Evolutionary conservation across 2,888 invertebrate genomes (phyloP), one percentile per base, ranked within the genome.

Genomic region (Apamea crenata): DNA sequence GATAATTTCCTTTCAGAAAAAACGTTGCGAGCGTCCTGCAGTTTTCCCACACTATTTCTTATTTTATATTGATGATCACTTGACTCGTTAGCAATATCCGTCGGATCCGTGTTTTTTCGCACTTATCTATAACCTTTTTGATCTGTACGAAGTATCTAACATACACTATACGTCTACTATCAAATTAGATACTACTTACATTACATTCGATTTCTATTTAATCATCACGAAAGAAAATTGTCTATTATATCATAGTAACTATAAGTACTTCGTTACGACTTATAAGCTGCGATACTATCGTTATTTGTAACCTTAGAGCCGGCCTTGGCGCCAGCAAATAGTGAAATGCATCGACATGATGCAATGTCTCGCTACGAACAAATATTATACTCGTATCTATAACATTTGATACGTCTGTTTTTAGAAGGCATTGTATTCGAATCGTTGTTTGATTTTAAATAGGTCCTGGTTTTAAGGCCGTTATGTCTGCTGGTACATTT

Each of bases 301-400:
- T 88, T 88, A 90, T 91, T 92, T 91, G 90, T 92, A 93, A 93
- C 95, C 95, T 95, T 94, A 93, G 88, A 80, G 75, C 74, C 91
- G 93, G 91, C 95, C 95, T 95, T 94, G 94, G 87, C 87, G 84
- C 89, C 89, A 86, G 87, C 88, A 89, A 86, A 88, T 83, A 89
- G 88, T 88, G 90, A 92, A 92, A 92, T 93, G 90, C 88, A 89
- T 90, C 84, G 74, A 82, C 85, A 80, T 91, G 82, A 87, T 88
- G 91, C 90, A 91, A 90, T 90, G 81, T 81, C 74, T 77, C 61
- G 77, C 77, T 71, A 61, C 70, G 36, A 89, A 81, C 88, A 81
- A 82, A 83, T 78, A 84, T 78, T 77, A 80, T 61, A 84, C 66
- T 81, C 63, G 73, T 88, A 83, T 80, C 65, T 79, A 79, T 79